Conservation (phyloP, 2,888 invertebrate species). For the Halocaridina rubra region DNA sequence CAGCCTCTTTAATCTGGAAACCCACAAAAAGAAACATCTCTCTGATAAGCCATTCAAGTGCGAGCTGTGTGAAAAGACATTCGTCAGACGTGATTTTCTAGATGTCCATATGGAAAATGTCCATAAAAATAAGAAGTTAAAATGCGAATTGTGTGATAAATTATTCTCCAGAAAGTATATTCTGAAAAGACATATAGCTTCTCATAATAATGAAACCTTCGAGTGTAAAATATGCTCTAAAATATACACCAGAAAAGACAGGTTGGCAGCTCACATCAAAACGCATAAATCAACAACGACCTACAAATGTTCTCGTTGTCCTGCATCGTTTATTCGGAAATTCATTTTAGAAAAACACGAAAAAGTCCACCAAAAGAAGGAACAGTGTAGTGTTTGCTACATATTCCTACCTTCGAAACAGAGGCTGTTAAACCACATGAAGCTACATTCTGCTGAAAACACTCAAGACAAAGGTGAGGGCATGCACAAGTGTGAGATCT, state of each 20-base stretch:
- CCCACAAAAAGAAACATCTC: constrained; percentile 51
- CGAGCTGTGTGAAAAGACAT: constrained; percentile 55
- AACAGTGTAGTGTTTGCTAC: constrained; percentile 58
- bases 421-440: constrained; percentile 52
- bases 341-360: constrained; percentile 51
- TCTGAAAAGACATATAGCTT: constrained; percentile 52
- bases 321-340: constrained; percentile 38
- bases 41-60: constrained; percentile 58
- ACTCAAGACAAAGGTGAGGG: constrained; percentile 18
- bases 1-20: constrained; percentile 51
- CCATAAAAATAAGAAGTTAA: constrained; percentile 60
- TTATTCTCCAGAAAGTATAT: constrained; percentile 59
- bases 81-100: constrained; percentile 52
- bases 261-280: constrained; percentile 47
- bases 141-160: constrained; percentile 60
- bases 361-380: constrained; percentile 47
- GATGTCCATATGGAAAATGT: constrained; percentile 53
- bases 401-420: constrained; percentile 53
- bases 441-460: constrained; percentile 38
- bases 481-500: constrained; percentile 51
- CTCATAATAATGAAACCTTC: constrained; percentile 53
- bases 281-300: constrained; percentile 28
- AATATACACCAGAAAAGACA: constrained; percentile 56
- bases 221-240: constrained; percentile 56
- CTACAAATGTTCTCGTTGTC: constrained; percentile 51